Evolutionary conservation across 2,797 vertebrate species (phyloP).

Genomic region (Lepilemur ruficaudatus): DNA sequence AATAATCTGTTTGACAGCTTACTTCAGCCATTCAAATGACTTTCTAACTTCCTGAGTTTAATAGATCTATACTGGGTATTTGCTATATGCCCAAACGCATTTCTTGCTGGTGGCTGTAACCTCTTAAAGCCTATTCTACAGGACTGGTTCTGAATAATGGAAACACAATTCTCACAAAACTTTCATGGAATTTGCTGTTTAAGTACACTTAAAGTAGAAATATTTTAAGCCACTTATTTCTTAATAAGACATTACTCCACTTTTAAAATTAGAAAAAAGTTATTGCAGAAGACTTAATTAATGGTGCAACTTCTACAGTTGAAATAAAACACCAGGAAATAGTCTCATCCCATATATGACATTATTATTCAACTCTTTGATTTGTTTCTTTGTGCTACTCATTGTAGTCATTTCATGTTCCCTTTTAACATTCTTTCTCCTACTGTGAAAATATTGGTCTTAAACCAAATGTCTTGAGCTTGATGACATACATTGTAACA

Average conservation of each 20-base stretch:
- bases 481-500: neutral
- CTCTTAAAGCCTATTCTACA: slow-evolving; percentile 61
- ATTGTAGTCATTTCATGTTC: neutral
- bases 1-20: slow-evolving; percentile 52
- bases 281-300: slow-evolving; percentile 64
- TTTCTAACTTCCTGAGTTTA: slow-evolving; percentile 40
- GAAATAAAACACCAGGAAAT: slow-evolving; percentile 60
- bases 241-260: slow-evolving; percentile 10
- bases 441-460: neutral
- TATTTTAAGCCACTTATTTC: slow-evolving; percentile 54
- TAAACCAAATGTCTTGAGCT: slow-evolving; percentile 24
- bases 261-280: slow-evolving; percentile 30
- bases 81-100: slow-evolving; percentile 13
- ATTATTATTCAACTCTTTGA: slow-evolving; percentile 34
- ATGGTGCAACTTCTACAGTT: slow-evolving; percentile 26
- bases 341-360: neutral
- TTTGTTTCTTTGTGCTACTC: slow-evolving; percentile 55
- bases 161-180: slow-evolving; percentile 51
- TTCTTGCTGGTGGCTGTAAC: slow-evolving; percentile 45
- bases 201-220: neutral
- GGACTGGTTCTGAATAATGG: slow-evolving; percentile 36
- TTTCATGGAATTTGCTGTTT: slow-evolving; percentile 11
- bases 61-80: slow-evolving; percentile 31
- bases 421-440: neutral
- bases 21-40: neutral